Evolutionary conservation across 2,797 vertebrate genomes (phyloP).

Genomic region (Phoxinus dragarum): DNA sequence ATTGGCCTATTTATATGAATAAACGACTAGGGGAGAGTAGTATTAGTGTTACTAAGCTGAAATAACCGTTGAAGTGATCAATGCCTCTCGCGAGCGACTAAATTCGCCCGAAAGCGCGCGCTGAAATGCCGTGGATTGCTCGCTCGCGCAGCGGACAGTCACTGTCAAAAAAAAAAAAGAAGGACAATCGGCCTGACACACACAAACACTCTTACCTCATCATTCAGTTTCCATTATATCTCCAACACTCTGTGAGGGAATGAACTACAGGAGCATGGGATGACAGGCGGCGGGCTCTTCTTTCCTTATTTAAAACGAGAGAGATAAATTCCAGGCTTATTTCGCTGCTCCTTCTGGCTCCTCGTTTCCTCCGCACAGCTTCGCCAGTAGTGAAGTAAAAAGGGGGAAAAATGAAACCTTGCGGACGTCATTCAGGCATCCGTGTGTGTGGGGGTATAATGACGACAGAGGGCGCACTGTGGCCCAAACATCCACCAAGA

Average conservation of each 20-base stretch:
- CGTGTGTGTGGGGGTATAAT: not conserved
- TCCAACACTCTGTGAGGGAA: not conserved
- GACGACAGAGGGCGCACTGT: conserved; percentile 20
- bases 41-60: not conserved
- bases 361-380: conserved; percentile 64
- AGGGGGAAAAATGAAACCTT: conserved; percentile 74
- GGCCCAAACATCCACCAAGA: not conserved
- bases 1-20: not conserved
- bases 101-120: conserved; percentile 31
- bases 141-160: conserved; percentile 46
- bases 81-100: not conserved
- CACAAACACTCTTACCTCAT: conserved; percentile 77
- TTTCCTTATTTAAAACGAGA: conserved; percentile 11
- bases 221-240: conserved; percentile 71
- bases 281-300: conserved; percentile 1
- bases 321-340: conserved; percentile 58
- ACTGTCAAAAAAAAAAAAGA: conserved; percentile 52
- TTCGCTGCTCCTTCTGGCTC: conserved; percentile 62
- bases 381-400: conserved; percentile 72
- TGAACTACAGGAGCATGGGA: not conserved
- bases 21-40: not conserved
- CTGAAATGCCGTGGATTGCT: conserved; percentile 22
- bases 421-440: conserved; percentile 30
- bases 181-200: conserved; percentile 40
- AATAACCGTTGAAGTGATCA: not conserved